phyloP scores from a whole-genome alignment of 2,888 invertebrate species.

The Philopedon plagiatum region DNA sequence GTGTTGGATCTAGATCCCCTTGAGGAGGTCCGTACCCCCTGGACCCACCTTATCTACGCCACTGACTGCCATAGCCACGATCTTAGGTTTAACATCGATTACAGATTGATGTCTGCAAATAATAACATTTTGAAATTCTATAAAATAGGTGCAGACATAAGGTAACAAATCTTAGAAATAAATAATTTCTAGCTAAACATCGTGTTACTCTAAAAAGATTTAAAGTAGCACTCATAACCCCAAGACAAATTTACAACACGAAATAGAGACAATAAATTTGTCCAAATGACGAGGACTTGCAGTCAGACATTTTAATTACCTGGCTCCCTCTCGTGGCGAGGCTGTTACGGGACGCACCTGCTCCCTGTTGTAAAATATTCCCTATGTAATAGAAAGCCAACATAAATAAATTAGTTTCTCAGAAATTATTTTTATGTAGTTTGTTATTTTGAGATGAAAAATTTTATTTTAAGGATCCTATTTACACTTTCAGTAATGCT shows the following conservation, averaged over 20 bases:
- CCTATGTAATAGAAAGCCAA: conserved; percentile 3
- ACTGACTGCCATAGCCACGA: too few species aligned
- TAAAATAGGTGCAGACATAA: too few species aligned
- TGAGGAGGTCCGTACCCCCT: too few species aligned
- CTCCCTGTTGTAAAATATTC: conserved; percentile 51
- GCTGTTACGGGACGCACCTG: conserved; percentile 57
- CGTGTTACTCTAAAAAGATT: conserved; percentile 63
- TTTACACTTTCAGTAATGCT: too few species aligned
- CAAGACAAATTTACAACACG: conserved; percentile 67
- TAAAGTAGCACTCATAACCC: conserved; percentile 61
- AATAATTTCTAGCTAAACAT: conserved; percentile 53
- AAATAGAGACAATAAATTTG: conserved; percentile 66
- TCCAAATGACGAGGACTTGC: conserved; percentile 64
- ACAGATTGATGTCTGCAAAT: too few species aligned
- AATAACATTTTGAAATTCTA: too few species aligned
- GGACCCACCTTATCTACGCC: too few species aligned
- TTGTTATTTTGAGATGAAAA: neutral
- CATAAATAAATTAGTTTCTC: conserved; percentile 10
- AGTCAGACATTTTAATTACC: conserved; percentile 68
- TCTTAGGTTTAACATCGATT: too few species aligned
- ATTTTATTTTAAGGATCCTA: too few species aligned
- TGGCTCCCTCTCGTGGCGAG: conserved; percentile 57
- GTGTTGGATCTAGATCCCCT: too few species aligned
- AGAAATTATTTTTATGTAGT: neutral
- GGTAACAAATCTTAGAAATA: conserved; percentile 7